Conservation (phyloP, 2,113 vertebrate genomes). For the Geococcyx californianus region DNA sequence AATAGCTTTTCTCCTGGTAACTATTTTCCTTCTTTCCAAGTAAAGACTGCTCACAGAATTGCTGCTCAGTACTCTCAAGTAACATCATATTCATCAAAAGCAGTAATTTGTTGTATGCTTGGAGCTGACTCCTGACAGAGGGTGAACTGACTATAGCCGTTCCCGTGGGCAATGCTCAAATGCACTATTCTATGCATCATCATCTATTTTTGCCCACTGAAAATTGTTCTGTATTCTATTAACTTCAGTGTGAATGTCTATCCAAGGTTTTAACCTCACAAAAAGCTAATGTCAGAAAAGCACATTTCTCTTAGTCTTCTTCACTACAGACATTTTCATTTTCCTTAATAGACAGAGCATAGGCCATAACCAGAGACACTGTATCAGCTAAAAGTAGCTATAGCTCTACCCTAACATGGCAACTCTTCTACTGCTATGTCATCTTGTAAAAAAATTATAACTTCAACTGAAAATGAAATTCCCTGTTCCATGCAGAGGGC, state of each 20-base stretch:
- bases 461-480: neutral
- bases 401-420: neutral
- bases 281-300: neutral
- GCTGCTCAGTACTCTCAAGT: neutral
- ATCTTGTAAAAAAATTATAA: neutral
- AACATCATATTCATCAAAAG: neutral
- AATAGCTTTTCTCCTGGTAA: neutral
- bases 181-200: neutral
- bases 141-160: neutral
- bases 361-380: neutral
- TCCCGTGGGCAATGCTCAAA: neutral
- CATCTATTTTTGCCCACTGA: neutral
- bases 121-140: neutral
- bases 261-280: neutral
- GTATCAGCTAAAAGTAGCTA: neutral
- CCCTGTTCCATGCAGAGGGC: neutral
- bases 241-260: neutral
- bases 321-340: neutral
- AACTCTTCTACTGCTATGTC: neutral
- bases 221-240: neutral
- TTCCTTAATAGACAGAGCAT: neutral
- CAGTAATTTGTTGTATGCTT: neutral
- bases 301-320: neutral
- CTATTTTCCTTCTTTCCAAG: neutral
- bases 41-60: neutral